Evolutionary conservation across 1,140 invertebrate genomes (phyloP).

Genomic region (Aphaenogaster rudis): DNA sequence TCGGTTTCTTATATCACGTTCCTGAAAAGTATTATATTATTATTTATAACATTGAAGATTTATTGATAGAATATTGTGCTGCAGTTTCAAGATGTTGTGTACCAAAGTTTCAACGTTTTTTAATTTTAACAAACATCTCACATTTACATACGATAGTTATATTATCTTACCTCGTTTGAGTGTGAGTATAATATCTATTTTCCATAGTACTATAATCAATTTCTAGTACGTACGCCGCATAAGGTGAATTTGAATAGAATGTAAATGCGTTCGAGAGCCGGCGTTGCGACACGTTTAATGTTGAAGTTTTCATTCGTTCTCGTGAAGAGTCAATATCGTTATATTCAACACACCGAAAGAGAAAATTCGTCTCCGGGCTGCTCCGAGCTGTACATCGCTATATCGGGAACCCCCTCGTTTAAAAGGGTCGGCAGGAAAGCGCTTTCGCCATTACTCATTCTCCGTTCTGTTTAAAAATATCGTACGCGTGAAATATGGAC

Average conservation of each 20-base stretch:
- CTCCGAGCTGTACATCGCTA: conserved; percentile 51
- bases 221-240: conserved; percentile 15
- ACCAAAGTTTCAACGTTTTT: background rate
- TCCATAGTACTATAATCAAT: conserved; percentile 25
- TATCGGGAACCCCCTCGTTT: conserved; percentile 59
- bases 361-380: conserved; percentile 53
- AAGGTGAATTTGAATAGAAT: conserved; percentile 48
- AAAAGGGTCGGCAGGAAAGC: conserved; percentile 55
- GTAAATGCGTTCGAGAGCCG: conserved; percentile 31
- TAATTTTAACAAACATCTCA: background rate
- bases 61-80: background rate
- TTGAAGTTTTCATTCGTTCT: conserved; percentile 41
- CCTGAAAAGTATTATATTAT: background rate
- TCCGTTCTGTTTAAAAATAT: conserved; percentile 77
- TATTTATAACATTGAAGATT: background rate
- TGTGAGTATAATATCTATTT: conserved; percentile 15
- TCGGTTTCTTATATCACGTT: no score
- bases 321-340: conserved; percentile 58
- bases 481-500: conserved; percentile 77
- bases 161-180: background rate
- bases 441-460: conserved; percentile 77
- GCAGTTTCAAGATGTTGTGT: background rate
- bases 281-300: conserved; percentile 39
- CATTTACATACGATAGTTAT: background rate
- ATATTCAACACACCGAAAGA: conserved; percentile 39